These are phyloP conservation scores for Diorhabda carinulata DNA, from an alignment of 1,140 invertebrate species.

Conservation along the genomic window DNA sequence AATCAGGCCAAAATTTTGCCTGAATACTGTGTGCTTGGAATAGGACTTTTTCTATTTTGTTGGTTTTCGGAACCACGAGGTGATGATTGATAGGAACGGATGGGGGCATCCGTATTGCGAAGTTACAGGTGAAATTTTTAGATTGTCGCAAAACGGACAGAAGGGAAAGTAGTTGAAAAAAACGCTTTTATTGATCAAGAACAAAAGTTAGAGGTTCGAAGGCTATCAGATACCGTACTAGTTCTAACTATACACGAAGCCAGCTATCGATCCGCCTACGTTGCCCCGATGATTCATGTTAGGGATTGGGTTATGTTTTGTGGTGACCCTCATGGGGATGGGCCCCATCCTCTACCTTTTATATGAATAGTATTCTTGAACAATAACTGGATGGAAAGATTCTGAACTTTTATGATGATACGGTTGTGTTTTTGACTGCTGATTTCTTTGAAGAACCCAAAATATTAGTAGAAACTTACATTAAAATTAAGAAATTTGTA, in stretches of 20 bases:
- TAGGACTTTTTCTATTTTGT: conserved; percentile 75
- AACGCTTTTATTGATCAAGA: conserved; percentile 57
- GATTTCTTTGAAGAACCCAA: too few relatives aligned
- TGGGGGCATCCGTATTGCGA: conserved; percentile 71
- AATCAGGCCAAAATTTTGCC: conserved; percentile 65
- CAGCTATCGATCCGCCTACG: not conserved
- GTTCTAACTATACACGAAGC: not conserved
- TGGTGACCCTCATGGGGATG: too few relatives aligned
- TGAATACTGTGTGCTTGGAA: conserved; percentile 73
- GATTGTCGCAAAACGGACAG: conserved; percentile 53
- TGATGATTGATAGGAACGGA: conserved; percentile 78
- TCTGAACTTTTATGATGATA: too few relatives aligned
- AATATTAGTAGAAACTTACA: too few relatives aligned
- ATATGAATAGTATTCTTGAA: too few relatives aligned
- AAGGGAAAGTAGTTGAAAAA: conserved; percentile 68
- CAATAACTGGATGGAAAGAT: too few relatives aligned
- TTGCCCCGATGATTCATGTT: not conserved
- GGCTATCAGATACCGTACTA: too few relatives aligned
- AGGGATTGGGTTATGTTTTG: too few relatives aligned
- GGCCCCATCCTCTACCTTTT: too few relatives aligned
- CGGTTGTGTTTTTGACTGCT: too few relatives aligned
- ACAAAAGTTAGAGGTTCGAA: conserved; percentile 48
- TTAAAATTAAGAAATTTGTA: too few relatives aligned
- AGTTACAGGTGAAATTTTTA: conserved; percentile 77
- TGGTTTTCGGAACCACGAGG: conserved; percentile 66